phyloP scores from a whole-genome alignment of 1,140 invertebrate species.

The Chymomyza costata region DNA sequence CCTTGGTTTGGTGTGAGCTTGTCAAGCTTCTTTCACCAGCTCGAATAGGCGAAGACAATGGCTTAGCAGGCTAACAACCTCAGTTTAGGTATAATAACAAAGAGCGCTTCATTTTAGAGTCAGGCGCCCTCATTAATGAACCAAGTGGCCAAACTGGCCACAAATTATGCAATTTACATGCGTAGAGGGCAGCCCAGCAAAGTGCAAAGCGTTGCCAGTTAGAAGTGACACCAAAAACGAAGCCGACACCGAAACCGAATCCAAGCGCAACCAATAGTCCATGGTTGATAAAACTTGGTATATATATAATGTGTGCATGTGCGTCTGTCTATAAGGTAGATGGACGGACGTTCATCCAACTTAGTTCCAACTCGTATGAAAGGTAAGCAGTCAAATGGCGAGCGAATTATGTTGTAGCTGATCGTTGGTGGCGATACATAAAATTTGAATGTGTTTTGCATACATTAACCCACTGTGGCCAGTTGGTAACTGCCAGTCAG shows the following conservation, averaged over 20 bases:
- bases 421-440: conserved; percentile 67
- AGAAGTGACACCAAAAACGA: conserved; percentile 20
- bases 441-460: conserved; percentile 73
- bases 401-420: conserved; percentile 65
- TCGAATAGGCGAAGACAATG: too few relatives aligned
- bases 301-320: too few relatives aligned
- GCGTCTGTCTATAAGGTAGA: background rate
- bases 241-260: background rate
- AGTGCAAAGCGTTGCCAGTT: conserved; percentile 26
- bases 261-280: conserved; percentile 45
- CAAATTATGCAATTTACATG: conserved; percentile 70
- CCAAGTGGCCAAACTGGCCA: conserved; percentile 67
- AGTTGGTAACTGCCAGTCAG: background rate
- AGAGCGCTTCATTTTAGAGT: too few relatives aligned
- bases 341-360: background rate
- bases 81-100: too few relatives aligned
- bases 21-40: too few relatives aligned
- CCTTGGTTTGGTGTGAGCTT: too few relatives aligned
- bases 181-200: conserved; percentile 48
- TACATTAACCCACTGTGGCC: conserved; percentile 68
- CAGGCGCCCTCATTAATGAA: conserved; percentile 59
- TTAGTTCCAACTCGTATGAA: conserved; percentile 23
- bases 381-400: conserved; percentile 31
- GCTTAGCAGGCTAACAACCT: too few relatives aligned
- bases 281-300: conserved; percentile 59